These are phyloP conservation scores for Drosophila kambysellisi DNA, from an alignment of 2,888 invertebrate species.

Conservation along the genomic window DNA sequence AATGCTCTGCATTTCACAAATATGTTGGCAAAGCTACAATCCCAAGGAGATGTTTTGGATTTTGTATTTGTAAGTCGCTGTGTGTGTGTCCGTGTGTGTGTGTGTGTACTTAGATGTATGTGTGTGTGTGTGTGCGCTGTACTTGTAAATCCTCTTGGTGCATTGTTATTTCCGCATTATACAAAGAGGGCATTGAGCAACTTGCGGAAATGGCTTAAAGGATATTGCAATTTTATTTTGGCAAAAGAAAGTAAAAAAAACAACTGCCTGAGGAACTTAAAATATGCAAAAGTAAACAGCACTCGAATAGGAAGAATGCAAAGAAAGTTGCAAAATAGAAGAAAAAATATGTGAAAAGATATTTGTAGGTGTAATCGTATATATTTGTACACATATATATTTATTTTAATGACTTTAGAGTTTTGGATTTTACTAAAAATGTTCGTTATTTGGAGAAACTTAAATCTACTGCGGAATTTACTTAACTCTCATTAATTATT, in stretches of 20 bases:
- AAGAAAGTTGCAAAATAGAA: constrained; percentile 34
- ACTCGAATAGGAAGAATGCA: constrained; percentile 34
- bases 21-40: constrained; percentile 51
- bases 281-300: constrained; percentile 55
- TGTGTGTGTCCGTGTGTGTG: background rate
- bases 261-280: constrained; percentile 25
- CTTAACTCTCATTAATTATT: constrained; percentile 55
- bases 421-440: background rate
- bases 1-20: constrained; percentile 31
- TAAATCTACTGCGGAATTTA: background rate
- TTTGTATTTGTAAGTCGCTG: constrained; percentile 3
- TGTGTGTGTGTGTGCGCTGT: constrained; percentile 26
- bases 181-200: constrained; percentile 65
- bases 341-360: background rate
- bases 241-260: constrained; percentile 35
- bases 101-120: background rate
- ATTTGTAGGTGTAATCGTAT: background rate
- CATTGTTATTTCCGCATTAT: constrained; percentile 78
- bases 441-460: background rate
- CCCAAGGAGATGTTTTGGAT: constrained; percentile 34
- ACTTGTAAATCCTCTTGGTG: constrained; percentile 48
- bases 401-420: background rate
- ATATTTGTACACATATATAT: constrained; percentile 3
- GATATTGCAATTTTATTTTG: constrained; percentile 73
- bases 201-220: constrained; percentile 79